A percentile compares a stretch with the other conserved stretches of the same genome.
Conservation (phyloP, 2,797 vertebrate species). For the Miichthys miiuy region DNA sequence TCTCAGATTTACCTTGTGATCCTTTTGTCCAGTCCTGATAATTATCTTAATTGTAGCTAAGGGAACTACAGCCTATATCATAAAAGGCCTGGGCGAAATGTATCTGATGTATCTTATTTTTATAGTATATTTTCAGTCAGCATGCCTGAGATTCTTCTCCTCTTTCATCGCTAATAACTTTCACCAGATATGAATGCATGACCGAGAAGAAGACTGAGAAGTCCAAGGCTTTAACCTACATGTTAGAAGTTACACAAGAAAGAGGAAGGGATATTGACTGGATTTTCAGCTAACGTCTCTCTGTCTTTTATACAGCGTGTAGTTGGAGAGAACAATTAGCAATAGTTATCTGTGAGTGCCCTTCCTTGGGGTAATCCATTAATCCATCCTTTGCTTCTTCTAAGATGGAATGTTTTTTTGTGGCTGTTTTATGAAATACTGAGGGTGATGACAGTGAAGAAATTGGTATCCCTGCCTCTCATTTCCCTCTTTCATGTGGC, state of each 20-base stretch:
- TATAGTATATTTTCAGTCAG: background rate
- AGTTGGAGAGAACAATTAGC: slow-evolving; percentile 23
- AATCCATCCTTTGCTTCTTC: slow-evolving; percentile 12
- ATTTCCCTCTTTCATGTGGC: slow-evolving; percentile 62
- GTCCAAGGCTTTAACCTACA: background rate
- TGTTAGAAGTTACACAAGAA: background rate
- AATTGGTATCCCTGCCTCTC: slow-evolving; percentile 49
- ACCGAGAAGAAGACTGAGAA: background rate
- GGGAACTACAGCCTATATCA: background rate
- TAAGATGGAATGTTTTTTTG: slow-evolving; percentile 20
- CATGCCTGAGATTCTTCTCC: background rate
- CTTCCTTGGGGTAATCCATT: background rate
- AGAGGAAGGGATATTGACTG: slow-evolving; percentile 15
- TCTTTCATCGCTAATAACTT: background rate
- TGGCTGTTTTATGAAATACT: slow-evolving; percentile 37
- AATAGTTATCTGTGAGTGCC: slow-evolving; percentile 18
- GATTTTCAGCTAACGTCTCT: background rate
- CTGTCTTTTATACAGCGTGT: background rate
- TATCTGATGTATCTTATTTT: too few species aligned
- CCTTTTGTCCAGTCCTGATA: background rate
- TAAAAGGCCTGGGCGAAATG: background rate
- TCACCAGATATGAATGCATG: background rate
- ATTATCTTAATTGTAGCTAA: background rate
- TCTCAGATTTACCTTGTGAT: background rate
- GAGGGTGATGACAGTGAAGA: slow-evolving; percentile 30